phyloP scores from a whole-genome alignment of 2,888 invertebrate species.

The Drosophila antonietae region DNA sequence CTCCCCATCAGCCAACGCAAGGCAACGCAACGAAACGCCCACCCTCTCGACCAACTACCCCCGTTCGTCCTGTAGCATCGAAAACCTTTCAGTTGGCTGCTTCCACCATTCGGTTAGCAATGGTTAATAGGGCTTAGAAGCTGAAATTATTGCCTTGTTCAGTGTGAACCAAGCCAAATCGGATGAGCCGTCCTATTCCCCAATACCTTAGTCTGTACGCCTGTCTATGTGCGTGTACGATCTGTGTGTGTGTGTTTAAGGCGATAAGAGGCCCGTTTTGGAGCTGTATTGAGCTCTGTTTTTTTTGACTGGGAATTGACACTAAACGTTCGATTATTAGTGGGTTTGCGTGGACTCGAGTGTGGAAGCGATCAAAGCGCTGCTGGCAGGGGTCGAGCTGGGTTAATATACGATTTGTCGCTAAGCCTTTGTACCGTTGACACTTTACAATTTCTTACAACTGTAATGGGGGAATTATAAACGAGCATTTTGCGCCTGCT shows the following conservation, averaged over 20 bases:
- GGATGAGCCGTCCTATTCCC: conserved; percentile 62
- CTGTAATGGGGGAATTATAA: not conserved
- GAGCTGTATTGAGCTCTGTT: conserved; percentile 14
- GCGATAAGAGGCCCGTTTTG: conserved; percentile 38
- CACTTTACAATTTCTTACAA: conserved; percentile 2
- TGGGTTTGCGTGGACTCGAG: conserved; percentile 44
- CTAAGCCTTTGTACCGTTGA: not conserved
- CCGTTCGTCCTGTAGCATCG: conserved; percentile 3
- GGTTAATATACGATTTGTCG: conserved; percentile 27
- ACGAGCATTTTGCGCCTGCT: not conserved
- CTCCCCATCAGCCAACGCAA: not conserved
- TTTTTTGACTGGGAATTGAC: conserved; percentile 43
- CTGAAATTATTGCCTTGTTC: conserved; percentile 80
- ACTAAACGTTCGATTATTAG: conserved; percentile 75
- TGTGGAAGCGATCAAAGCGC: conserved; percentile 21
- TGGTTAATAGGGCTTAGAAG: conserved; percentile 80
- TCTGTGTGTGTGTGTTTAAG: conserved; percentile 8
- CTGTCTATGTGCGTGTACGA: not conserved
- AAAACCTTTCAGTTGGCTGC: conserved; percentile 64
- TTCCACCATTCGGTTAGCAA: conserved; percentile 76
- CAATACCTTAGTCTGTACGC: conserved; percentile 30
- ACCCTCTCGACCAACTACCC: conserved; percentile 2
- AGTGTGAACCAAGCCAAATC: conserved; percentile 78
- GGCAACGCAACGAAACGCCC: not conserved
- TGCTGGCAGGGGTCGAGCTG: not conserved